Conservation (phyloP, 2,888 invertebrate genomes). For the Hydrotaea cyrtoneurina region DNA sequence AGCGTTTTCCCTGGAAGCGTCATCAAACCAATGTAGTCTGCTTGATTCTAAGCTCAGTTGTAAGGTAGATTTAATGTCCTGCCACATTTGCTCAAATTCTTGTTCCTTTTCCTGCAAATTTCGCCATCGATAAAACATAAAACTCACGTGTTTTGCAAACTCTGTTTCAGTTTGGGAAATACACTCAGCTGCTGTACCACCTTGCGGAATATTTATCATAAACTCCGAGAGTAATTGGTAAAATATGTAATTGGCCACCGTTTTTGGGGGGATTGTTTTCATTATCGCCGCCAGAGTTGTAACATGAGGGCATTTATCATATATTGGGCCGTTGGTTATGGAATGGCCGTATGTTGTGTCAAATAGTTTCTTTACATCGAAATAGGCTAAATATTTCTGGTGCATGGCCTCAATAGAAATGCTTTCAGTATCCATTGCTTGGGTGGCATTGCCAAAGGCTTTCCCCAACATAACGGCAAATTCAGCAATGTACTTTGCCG, state of each 20-base stretch:
- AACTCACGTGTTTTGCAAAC: neutral
- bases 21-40: neutral
- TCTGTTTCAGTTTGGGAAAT: neutral
- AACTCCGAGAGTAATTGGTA: neutral
- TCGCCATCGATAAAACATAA: neutral
- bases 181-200: neutral
- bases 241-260: neutral
- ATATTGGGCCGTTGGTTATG: slow-evolving; percentile 49
- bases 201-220: neutral
- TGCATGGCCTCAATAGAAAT: slow-evolving; percentile 65
- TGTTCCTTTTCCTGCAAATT: neutral
- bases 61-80: neutral
- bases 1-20: neutral
- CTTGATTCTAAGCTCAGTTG: neutral
- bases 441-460: neutral
- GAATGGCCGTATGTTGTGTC: slow-evolving; percentile 63
- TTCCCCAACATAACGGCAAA: neutral
- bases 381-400: slow-evolving; percentile 54
- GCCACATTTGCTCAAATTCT: neutral
- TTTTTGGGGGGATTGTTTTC: neutral
- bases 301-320: slow-evolving; percentile 49
- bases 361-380: slow-evolving; percentile 50
- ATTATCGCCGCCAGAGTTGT: neutral
- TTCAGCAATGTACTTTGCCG: neutral
- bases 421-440: neutral